Conservation (phyloP, 2,797 vertebrate genomes). For the Hemitrygon akajei region DNA sequence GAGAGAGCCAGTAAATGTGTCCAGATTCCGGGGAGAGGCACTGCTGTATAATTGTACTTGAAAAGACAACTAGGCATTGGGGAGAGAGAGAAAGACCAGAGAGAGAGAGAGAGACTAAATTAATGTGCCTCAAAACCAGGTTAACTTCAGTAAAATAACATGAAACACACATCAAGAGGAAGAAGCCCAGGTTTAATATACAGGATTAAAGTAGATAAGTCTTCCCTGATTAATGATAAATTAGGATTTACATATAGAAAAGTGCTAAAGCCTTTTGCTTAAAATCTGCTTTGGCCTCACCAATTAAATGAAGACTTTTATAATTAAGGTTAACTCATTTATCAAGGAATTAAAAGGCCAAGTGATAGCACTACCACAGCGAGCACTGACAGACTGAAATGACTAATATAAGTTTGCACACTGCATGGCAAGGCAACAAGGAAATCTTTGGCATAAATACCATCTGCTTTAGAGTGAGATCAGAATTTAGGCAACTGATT, state of each 20-base stretch:
- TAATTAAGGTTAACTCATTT: background rate
- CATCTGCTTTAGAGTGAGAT: background rate
- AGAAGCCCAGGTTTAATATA: background rate
- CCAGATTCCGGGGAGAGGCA: background rate
- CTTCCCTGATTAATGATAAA: constrained; percentile 10
- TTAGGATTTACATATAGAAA: background rate
- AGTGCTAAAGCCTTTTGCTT: background rate
- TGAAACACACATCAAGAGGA: background rate
- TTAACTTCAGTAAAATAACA: background rate
- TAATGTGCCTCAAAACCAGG: background rate
- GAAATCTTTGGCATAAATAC: background rate
- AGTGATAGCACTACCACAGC: background rate
- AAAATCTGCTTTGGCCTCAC: background rate
- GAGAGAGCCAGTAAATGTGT: background rate
- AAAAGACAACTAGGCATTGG: background rate
- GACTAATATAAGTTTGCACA: background rate
- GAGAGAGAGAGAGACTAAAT: background rate
- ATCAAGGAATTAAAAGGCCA: constrained; percentile 17
- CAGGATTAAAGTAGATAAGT: background rate
- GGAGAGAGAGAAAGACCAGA: background rate
- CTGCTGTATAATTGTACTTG: background rate
- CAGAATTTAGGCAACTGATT: background rate
- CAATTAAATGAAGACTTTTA: background rate
- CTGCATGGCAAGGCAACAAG: background rate
- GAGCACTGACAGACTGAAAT: background rate